These are phyloP conservation scores for Stenoptilia bipunctidactyla DNA, from an alignment of 2,888 invertebrate genomes.

Conservation along the genomic window DNA sequence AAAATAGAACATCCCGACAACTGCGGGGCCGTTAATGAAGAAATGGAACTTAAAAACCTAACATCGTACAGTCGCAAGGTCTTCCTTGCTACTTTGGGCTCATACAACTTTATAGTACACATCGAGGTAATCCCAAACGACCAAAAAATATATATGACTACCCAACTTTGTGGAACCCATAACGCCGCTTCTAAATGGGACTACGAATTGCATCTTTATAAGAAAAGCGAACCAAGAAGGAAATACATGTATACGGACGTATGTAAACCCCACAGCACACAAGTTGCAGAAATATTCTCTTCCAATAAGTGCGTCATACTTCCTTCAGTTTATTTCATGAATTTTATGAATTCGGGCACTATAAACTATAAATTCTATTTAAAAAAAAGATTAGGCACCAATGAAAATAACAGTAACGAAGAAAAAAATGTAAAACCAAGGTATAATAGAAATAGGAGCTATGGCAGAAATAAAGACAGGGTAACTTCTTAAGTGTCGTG, in stretches of 20 bases:
- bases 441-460: too few relatives aligned
- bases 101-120: slow-evolving; percentile 36
- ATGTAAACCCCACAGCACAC: slow-evolving; percentile 24
- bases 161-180: slow-evolving; percentile 36
- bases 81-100: slow-evolving; percentile 26
- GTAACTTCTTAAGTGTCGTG: too few relatives aligned
- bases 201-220: slow-evolving; percentile 45
- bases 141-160: slow-evolving; percentile 30
- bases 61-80: slow-evolving; percentile 20
- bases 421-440: too few relatives aligned
- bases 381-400: too few relatives aligned
- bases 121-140: slow-evolving; percentile 24
- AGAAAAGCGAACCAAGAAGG: slow-evolving; percentile 35
- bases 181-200: slow-evolving; percentile 41
- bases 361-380: too few relatives aligned
- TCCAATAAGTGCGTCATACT: slow-evolving; percentile 27
- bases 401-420: too few relatives aligned
- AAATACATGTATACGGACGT: slow-evolving; percentile 29
- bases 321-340: slow-evolving; percentile 11
- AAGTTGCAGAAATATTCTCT: slow-evolving; percentile 24
- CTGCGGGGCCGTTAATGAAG: slow-evolving; percentile 27
- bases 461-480: too few relatives aligned
- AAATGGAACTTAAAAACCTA: slow-evolving; percentile 27
- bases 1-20: slow-evolving; percentile 27
- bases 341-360: too few relatives aligned